Percentiles rank a stretch among this genome's conserved stretches.
Evolutionary conservation across 2,888 invertebrate species (phyloP).

Genomic region (Mesochorus sp.): DNA sequence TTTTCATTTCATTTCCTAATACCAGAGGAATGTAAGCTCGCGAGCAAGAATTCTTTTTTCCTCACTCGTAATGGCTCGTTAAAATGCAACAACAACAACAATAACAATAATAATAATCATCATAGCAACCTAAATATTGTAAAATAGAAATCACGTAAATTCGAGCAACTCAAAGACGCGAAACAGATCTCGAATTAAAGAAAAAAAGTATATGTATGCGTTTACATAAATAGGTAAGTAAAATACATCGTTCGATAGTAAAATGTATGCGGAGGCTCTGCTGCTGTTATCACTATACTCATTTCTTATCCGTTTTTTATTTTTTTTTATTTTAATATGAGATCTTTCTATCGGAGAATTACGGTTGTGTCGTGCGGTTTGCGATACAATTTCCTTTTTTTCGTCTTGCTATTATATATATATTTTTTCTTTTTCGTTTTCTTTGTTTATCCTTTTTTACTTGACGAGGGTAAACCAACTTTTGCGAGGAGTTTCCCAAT

Average conservation of each 20-base stretch:
- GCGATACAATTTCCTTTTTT: background rate
- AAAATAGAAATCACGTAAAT: background rate
- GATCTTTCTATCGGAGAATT: conserved; percentile 13
- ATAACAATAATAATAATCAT: background rate
- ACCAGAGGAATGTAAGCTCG: conserved; percentile 21
- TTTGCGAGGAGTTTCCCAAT: conserved; percentile 59
- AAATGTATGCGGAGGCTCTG: conserved; percentile 2
- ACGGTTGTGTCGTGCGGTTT: background rate
- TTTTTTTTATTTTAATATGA: background rate
- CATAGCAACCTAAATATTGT: background rate
- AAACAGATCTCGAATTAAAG: background rate
- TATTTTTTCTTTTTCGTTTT: conserved; percentile 9
- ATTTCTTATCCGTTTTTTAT: background rate
- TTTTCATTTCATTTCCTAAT: background rate
- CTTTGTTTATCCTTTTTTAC: conserved; percentile 56
- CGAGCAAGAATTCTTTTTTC: background rate
- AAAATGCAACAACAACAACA: conserved; percentile 14
- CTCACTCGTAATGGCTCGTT: background rate
- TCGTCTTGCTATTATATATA: background rate
- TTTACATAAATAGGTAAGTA: too few relatives aligned
- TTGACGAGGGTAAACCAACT: conserved; percentile 66
- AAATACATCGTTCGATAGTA: background rate
- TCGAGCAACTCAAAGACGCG: background rate
- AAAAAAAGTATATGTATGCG: too few relatives aligned
- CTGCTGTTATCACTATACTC: background rate